phyloP scores from a whole-genome alignment of 2,797 vertebrate genomes.

The Distichodus sexfasciatus region DNA sequence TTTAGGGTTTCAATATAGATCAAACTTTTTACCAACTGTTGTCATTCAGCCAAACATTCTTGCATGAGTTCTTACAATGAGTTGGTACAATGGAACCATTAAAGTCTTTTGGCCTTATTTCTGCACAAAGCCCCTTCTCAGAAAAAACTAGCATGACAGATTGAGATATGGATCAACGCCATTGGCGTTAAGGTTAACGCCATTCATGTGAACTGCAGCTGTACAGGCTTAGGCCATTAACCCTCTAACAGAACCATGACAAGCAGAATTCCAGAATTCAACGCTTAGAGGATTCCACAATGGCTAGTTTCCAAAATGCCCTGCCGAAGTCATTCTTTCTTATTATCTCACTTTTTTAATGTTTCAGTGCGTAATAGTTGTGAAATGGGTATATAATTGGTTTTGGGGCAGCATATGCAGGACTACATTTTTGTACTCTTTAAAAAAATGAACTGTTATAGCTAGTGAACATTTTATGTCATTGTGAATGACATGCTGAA shows the following conservation, averaged over 20 bases:
- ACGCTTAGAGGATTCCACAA: conserved; percentile 22
- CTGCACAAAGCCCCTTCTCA: conserved; percentile 32
- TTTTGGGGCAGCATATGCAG: background rate
- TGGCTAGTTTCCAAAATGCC: conserved; percentile 10
- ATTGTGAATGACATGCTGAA: background rate
- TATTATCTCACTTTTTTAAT: background rate
- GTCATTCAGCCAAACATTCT: too few species aligned
- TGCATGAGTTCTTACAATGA: conserved; percentile 35
- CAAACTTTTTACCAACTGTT: too few species aligned
- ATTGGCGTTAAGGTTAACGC: conserved; percentile 24
- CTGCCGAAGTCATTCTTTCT: conserved; percentile 13
- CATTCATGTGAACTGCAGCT: conserved; percentile 53
- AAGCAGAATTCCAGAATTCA: conserved; percentile 42
- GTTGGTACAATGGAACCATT: conserved; percentile 55
- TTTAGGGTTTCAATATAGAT: too few species aligned
- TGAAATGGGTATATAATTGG: too few species aligned
- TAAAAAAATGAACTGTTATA: too few species aligned
- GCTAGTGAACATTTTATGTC: background rate
- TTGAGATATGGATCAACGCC: conserved; percentile 35
- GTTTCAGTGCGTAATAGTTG: background rate
- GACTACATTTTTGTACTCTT: background rate
- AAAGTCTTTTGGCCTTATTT: conserved; percentile 49
- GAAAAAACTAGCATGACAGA: conserved; percentile 11
- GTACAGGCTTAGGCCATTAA: conserved; percentile 37
- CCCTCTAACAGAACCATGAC: conserved; percentile 41